Evolutionary conservation across 2,113 vertebrate species (phyloP).

Genomic region (Salvelinus sp.): DNA sequence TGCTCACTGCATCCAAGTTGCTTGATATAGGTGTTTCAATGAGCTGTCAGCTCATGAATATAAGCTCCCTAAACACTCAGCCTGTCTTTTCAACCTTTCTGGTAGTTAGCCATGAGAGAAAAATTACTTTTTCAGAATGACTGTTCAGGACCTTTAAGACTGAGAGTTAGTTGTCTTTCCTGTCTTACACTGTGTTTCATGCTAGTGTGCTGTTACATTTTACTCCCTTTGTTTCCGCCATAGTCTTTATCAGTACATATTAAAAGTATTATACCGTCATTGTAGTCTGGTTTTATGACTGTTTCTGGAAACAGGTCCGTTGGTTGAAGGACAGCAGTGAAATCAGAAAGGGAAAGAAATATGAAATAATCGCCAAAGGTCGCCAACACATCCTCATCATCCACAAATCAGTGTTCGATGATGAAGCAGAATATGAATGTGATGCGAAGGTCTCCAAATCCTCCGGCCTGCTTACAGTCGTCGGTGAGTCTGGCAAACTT

Average conservation of each 20-base stretch:
- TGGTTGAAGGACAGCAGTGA: constrained; percentile 97
- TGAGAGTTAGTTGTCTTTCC: not conserved
- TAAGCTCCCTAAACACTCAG: too few species aligned
- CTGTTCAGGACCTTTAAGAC: too few species aligned
- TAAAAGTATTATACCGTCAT: not conserved
- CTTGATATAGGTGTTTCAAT: too few species aligned
- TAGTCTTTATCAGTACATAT: not conserved
- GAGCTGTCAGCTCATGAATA: too few species aligned
- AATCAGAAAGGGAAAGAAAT: constrained; percentile 97
- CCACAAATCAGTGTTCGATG: constrained; percentile 91
- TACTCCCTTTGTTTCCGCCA: too few species aligned
- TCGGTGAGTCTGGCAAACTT: constrained; percentile 77
- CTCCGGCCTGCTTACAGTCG: constrained; percentile 92
- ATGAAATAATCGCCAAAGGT: constrained; percentile 91
- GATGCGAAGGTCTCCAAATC: constrained; percentile 90
- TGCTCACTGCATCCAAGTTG: too few species aligned
- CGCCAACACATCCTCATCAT: constrained; percentile 85
- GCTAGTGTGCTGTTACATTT: too few species aligned
- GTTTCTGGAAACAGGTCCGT: constrained; percentile 77
- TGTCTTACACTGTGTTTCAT: too few species aligned
- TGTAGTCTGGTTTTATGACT: not conserved
- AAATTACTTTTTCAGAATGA: too few species aligned
- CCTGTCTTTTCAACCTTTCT: too few species aligned
- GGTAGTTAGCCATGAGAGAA: too few species aligned
- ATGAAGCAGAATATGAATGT: constrained; percentile 97